Conservation (phyloP, 1,140 invertebrate genomes). For the Diprion similis region DNA sequence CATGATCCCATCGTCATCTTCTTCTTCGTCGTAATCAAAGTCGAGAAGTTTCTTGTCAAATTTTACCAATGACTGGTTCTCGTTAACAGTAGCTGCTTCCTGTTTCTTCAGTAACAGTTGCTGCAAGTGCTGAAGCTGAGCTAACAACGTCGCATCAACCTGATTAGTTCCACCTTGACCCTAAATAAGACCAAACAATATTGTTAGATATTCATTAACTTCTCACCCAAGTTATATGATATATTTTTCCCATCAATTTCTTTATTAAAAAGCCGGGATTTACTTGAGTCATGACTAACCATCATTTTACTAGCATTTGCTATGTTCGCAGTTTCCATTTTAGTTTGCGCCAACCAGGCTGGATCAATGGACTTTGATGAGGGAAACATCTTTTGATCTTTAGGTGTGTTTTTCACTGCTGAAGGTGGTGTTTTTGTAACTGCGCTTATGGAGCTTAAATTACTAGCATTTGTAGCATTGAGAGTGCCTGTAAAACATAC, state of each 20-base stretch:
- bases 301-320: slow-evolving; percentile 52
- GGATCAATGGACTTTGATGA: slow-evolving; percentile 57
- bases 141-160: slow-evolving; percentile 57
- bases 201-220: not conserved
- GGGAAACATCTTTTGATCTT: slow-evolving; percentile 56
- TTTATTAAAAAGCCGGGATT: too few species aligned
- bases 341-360: slow-evolving; percentile 57
- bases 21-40: slow-evolving; percentile 85
- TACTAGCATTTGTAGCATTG: slow-evolving; percentile 44
- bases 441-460: slow-evolving; percentile 41
- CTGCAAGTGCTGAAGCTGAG: slow-evolving; percentile 68
- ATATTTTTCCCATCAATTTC: too few species aligned
- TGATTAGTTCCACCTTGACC: slow-evolving; percentile 51
- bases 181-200: slow-evolving; percentile 32
- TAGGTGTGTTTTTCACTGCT: slow-evolving; percentile 48
- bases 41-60: slow-evolving; percentile 82
- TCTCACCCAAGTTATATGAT: too few species aligned
- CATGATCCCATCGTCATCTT: slow-evolving; percentile 71
- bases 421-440: slow-evolving; percentile 55
- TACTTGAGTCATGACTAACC: slow-evolving; percentile 27
- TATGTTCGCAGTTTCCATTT: slow-evolving; percentile 57
- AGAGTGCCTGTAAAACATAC: slow-evolving; percentile 42
- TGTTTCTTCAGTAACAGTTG: slow-evolving; percentile 65
- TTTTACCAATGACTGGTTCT: slow-evolving; percentile 62
- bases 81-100: slow-evolving; percentile 53